These are phyloP conservation scores for Anas georgica DNA, from an alignment of 2,797 vertebrate genomes.

Conservation along the genomic window DNA sequence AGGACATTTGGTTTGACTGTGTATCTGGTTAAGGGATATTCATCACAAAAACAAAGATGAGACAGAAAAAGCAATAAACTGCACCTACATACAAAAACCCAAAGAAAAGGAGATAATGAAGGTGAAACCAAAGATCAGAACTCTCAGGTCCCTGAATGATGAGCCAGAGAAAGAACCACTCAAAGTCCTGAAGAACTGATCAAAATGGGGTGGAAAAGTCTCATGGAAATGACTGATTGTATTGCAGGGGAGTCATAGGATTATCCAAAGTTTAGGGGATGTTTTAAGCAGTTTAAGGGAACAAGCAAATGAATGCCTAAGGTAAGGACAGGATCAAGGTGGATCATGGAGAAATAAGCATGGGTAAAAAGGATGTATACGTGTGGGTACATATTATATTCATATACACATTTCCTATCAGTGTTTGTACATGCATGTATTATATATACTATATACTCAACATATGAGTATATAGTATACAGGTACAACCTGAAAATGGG, in stretches of 20 bases:
- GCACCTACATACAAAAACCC: not conserved
- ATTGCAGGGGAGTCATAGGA: not conserved
- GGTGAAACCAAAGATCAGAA: not conserved
- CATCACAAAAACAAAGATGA: not conserved
- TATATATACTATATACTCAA: not conserved
- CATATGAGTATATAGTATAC: too few relatives aligned
- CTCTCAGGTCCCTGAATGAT: not conserved
- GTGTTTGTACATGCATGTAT: not conserved
- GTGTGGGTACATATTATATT: not conserved
- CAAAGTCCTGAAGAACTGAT: not conserved
- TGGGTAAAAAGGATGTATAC: rapidly evolving
- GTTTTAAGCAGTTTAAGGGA: not conserved
- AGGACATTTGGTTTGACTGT: not conserved
- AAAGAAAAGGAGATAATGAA: not conserved
- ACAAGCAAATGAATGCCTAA: not conserved
- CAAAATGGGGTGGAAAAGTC: not conserved
- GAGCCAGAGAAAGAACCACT: not conserved
- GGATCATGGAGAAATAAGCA: not conserved
- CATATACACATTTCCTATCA: rapidly evolving
- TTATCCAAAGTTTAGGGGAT: not conserved
- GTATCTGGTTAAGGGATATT: not conserved
- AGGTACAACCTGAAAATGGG: not conserved
- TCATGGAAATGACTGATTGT: not conserved
- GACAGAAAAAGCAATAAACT: not conserved
- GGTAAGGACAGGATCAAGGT: not conserved